These are phyloP conservation scores for Agrochola lychnidis DNA, from an alignment of 2,888 invertebrate genomes.

Conservation along the genomic window DNA sequence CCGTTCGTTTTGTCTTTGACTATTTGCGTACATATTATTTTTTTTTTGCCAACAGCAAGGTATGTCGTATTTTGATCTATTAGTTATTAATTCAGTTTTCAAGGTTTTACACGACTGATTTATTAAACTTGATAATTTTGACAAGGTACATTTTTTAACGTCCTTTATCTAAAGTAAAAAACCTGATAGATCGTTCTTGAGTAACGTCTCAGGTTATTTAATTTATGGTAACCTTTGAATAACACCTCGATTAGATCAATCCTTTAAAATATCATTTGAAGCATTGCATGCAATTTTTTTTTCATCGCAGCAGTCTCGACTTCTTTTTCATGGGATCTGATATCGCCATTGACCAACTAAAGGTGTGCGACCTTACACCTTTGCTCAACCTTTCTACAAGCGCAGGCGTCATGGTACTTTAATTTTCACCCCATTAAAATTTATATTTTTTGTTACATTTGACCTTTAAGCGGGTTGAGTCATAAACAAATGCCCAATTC, in stretches of 20 bases:
- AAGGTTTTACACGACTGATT: slow-evolving; percentile 25
- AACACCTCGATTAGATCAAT: slow-evolving; percentile 20
- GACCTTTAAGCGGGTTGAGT: slow-evolving; percentile 46
- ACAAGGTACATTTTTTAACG: background rate
- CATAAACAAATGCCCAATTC: slow-evolving; percentile 30
- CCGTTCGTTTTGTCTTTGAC: no score
- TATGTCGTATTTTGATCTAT: background rate
- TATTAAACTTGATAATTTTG: slow-evolving; percentile 25
- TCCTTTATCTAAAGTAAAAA: slow-evolving; percentile 9
- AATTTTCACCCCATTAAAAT: slow-evolving; percentile 47
- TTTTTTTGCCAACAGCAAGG: background rate
- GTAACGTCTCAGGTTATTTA: background rate
- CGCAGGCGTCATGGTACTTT: slow-evolving; percentile 18
- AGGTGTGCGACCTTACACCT: slow-evolving; percentile 42
- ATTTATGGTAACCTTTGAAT: slow-evolving; percentile 36
- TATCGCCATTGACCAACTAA: slow-evolving; percentile 1
- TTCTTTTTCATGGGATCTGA: background rate
- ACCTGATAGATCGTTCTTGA: slow-evolving; percentile 31
- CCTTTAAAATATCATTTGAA: background rate
- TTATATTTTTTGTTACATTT: slow-evolving; percentile 39
- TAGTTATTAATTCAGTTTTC: slow-evolving; percentile 10
- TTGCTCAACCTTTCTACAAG: slow-evolving; percentile 42
- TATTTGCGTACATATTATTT: background rate
- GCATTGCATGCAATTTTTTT: background rate
- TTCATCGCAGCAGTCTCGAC: background rate